A percentile compares a stretch with the other conserved stretches of the same genome.
phyloP scores from a whole-genome alignment of 2,113 vertebrate genomes.

The Vulpes ferrilata region DNA sequence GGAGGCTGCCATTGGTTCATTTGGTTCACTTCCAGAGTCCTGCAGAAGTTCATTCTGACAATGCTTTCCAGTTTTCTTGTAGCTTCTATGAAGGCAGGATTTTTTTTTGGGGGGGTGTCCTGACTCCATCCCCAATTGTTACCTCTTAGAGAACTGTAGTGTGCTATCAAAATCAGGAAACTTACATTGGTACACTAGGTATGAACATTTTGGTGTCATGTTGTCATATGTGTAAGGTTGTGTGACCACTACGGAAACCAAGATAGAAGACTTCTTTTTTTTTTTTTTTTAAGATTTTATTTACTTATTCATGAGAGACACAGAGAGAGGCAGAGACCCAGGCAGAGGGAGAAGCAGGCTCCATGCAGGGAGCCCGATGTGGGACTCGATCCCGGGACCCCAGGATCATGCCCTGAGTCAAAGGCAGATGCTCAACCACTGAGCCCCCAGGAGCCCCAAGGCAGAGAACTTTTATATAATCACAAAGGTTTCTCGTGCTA shows the following conservation, averaged over 20 bases:
- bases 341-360: too few relatives aligned
- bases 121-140: not conserved
- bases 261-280: not conserved
- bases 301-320: too few relatives aligned
- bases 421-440: too few relatives aligned
- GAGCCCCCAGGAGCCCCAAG: too few relatives aligned
- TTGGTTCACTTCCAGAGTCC: not conserved
- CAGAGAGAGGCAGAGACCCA: too few relatives aligned
- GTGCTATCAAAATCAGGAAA: not conserved
- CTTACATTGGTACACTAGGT: not conserved
- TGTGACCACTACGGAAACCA: not conserved
- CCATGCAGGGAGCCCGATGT: too few relatives aligned
- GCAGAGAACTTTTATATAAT: not conserved
- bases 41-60: not conserved
- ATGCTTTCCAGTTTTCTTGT: not conserved
- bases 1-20: not conserved
- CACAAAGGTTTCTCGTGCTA: not conserved
- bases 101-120: not conserved
- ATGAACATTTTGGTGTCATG: not conserved
- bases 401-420: too few relatives aligned
- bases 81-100: not conserved
- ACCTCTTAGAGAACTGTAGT: not conserved
- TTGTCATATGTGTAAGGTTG: not conserved
- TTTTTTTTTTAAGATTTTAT: too few relatives aligned
- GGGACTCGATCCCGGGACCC: too few relatives aligned